These are phyloP conservation scores for Panulirus ornatus DNA, from an alignment of 1,140 invertebrate species.

Conservation along the genomic window DNA sequence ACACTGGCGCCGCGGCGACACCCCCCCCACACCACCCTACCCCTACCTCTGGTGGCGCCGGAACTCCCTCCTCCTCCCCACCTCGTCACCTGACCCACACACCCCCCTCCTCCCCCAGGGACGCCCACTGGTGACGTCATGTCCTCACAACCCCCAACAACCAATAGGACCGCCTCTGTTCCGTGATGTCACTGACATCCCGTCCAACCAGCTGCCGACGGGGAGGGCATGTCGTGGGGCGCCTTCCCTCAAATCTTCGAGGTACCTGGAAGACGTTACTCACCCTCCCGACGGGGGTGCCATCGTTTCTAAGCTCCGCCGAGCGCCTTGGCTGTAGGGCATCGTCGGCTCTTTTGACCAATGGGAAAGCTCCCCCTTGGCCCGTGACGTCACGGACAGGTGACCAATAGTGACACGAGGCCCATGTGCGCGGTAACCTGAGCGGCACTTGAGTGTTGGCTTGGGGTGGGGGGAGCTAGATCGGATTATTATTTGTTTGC, in stretches of 20 bases:
- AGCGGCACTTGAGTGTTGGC: constrained; percentile 55
- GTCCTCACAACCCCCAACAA: constrained; percentile 39
- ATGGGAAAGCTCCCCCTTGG: not conserved
- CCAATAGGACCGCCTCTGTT: constrained; percentile 48
- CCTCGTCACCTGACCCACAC: constrained; percentile 63
- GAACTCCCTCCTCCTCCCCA: too few relatives aligned
- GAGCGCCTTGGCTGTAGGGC: not conserved
- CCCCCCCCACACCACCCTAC: too few relatives aligned
- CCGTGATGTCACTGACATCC: constrained; percentile 28
- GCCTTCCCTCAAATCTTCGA: not conserved
- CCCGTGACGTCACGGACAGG: constrained; percentile 45
- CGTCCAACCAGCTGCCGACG: constrained; percentile 21
- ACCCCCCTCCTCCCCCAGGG: too few relatives aligned
- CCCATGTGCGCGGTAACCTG: constrained; percentile 60
- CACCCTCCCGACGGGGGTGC: constrained; percentile 11
- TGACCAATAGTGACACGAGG: constrained; percentile 33
- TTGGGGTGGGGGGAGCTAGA: constrained; percentile 34
- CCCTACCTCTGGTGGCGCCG: constrained; percentile 13
- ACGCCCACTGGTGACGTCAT: constrained; percentile 40
- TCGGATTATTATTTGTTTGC: constrained; percentile 67
- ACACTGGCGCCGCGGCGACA: not conserved
- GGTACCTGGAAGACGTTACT: constrained; percentile 29
- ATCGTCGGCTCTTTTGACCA: not conserved
- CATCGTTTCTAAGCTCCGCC: not conserved
- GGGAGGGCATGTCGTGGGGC: not conserved